A percentile compares a stretch with the other conserved stretches of the same genome.
phyloP scores from a whole-genome alignment of 1,140 invertebrate species.

The Hyphantria cunea region DNA sequence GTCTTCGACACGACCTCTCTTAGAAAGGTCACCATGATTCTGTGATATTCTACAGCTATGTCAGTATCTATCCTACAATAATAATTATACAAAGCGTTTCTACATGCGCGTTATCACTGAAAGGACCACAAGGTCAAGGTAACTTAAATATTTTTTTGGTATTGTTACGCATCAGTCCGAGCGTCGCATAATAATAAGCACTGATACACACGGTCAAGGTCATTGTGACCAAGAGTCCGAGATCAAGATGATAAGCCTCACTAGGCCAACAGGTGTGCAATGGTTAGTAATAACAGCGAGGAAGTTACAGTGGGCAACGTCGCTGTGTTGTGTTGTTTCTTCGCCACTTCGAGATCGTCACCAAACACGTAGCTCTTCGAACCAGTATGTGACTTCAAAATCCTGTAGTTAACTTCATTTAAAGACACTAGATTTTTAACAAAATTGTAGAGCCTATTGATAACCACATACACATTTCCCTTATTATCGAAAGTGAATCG shows the following conservation, averaged over 20 bases:
- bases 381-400: constrained; percentile 81
- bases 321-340: constrained; percentile 40
- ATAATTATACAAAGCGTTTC: constrained; percentile 63
- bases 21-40: constrained; percentile 46
- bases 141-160: constrained; percentile 77
- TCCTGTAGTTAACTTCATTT: constrained; percentile 83
- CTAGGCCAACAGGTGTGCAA: constrained; percentile 65
- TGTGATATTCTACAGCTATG: constrained; percentile 26
- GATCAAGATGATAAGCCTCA: constrained; percentile 31
- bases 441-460: constrained; percentile 86
- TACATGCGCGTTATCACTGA: constrained; percentile 75
- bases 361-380: constrained; percentile 85
- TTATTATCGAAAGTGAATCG: constrained; percentile 86
- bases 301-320: constrained; percentile 44
- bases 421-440: constrained; percentile 80
- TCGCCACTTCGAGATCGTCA: constrained; percentile 49
- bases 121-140: constrained; percentile 70
- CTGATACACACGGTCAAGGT: constrained; percentile 43
- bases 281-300: constrained; percentile 55
- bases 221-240: constrained; percentile 8
- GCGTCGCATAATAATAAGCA: constrained; percentile 45
- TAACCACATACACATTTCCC: constrained; percentile 85
- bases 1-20: constrained; percentile 55
- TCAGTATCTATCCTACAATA: constrained; percentile 27
- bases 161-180: constrained; percentile 64